Conservation (phyloP, 2,888 invertebrate species). For the Thumatha senex region DNA sequence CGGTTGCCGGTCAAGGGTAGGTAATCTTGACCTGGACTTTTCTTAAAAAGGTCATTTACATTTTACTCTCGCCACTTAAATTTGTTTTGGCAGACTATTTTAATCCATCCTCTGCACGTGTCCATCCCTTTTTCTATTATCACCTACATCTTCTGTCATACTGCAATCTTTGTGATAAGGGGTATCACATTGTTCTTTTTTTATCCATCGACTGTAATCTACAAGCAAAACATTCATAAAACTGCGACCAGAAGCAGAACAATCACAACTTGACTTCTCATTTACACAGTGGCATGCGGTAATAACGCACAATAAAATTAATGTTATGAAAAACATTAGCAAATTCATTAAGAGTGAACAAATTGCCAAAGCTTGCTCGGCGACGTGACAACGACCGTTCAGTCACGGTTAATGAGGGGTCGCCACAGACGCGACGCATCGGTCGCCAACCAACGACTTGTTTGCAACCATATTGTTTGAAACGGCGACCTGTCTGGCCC, state of each 20-base stretch:
- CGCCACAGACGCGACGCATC: constrained; percentile 49
- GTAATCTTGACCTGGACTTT: too few relatives aligned
- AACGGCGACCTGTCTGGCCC: constrained; percentile 37
- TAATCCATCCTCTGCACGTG: too few relatives aligned
- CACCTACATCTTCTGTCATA: too few relatives aligned
- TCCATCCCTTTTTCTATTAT: too few relatives aligned
- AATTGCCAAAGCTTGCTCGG: constrained; percentile 56
- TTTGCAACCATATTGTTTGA: constrained; percentile 51
- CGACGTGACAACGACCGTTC: constrained; percentile 69
- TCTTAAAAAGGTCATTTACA: too few relatives aligned
- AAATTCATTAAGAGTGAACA: constrained; percentile 66
- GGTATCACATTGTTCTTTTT: too few relatives aligned
- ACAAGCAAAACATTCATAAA: too few relatives aligned
- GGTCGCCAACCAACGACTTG: constrained; percentile 28
- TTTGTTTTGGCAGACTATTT: too few relatives aligned
- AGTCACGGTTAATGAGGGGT: constrained; percentile 67
- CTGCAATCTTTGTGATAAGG: too few relatives aligned
- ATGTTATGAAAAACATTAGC: constrained; percentile 65
- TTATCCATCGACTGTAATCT: too few relatives aligned
- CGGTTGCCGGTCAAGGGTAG: too few relatives aligned
- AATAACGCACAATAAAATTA: constrained; percentile 62
- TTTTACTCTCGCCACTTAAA: too few relatives aligned
- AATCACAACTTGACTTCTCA: constrained; percentile 33
- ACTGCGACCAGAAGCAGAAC: constrained; percentile 21
- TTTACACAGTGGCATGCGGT: constrained; percentile 46